A percentile compares a stretch with the other conserved stretches of the same genome.
phyloP scores from a whole-genome alignment of 64 coral and sea anemone species.

The Montipora cactus region DNA sequence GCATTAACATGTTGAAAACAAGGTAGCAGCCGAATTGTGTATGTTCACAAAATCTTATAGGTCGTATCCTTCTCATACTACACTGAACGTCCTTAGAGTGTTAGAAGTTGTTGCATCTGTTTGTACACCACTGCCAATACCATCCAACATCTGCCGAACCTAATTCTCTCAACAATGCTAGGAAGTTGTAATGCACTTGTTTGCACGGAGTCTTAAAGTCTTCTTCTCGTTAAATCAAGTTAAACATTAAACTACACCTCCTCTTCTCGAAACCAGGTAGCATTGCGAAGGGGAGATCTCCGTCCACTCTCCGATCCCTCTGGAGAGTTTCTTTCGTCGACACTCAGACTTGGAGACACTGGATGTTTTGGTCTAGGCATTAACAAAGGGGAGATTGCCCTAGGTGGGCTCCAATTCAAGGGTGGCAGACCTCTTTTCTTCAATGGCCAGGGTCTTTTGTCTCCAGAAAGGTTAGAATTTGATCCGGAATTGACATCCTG shows the following conservation, averaged over 20 bases:
- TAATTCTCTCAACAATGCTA: too few relatives aligned
- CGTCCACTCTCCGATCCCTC: slow-evolving; percentile 18
- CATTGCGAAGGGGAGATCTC: neutral
- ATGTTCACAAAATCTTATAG: too few relatives aligned
- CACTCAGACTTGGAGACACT: neutral
- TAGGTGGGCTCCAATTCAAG: neutral
- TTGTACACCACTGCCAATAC: too few relatives aligned
- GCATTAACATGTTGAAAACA: too few relatives aligned
- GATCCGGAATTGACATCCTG: neutral
- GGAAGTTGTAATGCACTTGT: too few relatives aligned
- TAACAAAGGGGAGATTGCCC: slow-evolving; percentile 5
- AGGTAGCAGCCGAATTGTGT: too few relatives aligned
- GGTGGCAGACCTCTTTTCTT: neutral
- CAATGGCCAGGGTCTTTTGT: neutral
- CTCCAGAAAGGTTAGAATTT: neutral
- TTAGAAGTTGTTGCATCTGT: too few relatives aligned
- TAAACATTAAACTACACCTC: slow-evolving; percentile 35
- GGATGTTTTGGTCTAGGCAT: neutral
- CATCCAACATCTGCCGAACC: too few relatives aligned
- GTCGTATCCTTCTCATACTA: too few relatives aligned
- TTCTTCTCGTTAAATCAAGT: neutral
- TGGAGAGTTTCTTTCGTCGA: neutral
- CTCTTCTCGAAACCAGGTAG: slow-evolving; percentile 57
- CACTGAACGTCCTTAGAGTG: too few relatives aligned
- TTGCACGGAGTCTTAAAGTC: too few relatives aligned